Base-by-base conservation (phyloP, 2,888 invertebrate genomes). In the Parelbella ahira region DNA sequence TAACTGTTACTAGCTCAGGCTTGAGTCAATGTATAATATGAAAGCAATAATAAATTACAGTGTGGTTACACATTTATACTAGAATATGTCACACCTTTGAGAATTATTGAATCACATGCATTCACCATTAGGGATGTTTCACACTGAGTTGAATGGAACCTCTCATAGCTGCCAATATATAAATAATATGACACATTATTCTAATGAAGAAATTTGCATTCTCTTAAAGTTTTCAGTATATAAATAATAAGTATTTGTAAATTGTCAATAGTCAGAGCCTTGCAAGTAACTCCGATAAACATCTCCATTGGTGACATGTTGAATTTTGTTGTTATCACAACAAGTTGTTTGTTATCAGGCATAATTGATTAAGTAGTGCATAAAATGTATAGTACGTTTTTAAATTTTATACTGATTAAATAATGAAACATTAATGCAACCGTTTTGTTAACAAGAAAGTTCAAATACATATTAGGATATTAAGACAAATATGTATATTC, bases 401-500 rank as follows among this genome's bases (percentile, higher is more conserved):
- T 42, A 42, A 29, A 42, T 34, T 36, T 42, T 42, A 28, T 42
- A 42, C 34, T 29, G 12, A 20, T 20, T 9, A 24, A n/a, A 36
- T 42, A 42, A 36, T 29, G 41, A 23, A 29, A 34, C 10, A 23
- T 19, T 13, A 27, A 34, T 28, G 23, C 42, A 42, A 23, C 8
- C 23, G 28, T 36, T 42, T 23, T 29, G 28, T 28, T 37, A 28
- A 34, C 33, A 24, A 29, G 23, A 42, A 42, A 23, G 42, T 42
- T 42, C 42, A 42, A 36, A 42, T 28, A n/a, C n/a, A n/a, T n/a
- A 13, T 29, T 42, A 42, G 42, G 42, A 42, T 42, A 42, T 36
- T 36, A 42, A 42, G 34, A 42, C 28, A 42, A 42, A 42, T 29
- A 29, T 42, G 34, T 42, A 36, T 42, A 42, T 42, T 42, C 42